Percentiles rank a stretch among this genome's conserved stretches.
These are phyloP conservation scores for Hetaerina titia DNA, from an alignment of 2,888 invertebrate genomes.

Conservation along the genomic window DNA sequence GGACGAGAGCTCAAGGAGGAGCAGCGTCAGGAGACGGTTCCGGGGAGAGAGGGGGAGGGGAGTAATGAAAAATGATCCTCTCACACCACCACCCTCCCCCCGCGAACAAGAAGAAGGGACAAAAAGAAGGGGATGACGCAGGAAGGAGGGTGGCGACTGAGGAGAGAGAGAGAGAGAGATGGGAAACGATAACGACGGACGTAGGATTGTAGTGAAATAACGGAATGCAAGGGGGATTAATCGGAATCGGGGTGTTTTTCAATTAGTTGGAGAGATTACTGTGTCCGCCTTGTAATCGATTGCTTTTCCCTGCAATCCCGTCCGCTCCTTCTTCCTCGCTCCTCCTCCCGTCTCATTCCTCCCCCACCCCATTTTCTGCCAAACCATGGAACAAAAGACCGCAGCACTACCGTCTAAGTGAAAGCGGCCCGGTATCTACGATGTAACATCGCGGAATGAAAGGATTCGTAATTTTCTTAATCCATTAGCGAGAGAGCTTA, in stretches of 20 bases:
- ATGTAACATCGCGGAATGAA: background rate
- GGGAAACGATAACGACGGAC: background rate
- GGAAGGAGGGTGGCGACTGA: background rate
- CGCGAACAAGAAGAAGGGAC: no score
- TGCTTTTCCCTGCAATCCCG: background rate
- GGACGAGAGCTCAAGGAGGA: background rate
- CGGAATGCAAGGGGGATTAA: constrained; percentile 41
- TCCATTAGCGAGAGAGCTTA: constrained; percentile 19
- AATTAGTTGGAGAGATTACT: constrained; percentile 48
- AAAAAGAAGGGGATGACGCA: background rate
- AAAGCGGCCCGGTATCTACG: background rate
- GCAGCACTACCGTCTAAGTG: constrained; percentile 13
- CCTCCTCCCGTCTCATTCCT: no score
- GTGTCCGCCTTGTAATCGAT: constrained; percentile 26
- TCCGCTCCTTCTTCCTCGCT: background rate
- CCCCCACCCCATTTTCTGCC: background rate
- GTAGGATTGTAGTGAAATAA: constrained; percentile 54
- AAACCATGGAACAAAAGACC: background rate
- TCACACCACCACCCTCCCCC: background rate
- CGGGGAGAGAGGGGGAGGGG: background rate
- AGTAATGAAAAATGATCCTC: background rate
- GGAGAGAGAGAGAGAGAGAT: background rate
- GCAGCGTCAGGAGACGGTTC: background rate
- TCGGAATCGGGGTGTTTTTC: constrained; percentile 54
- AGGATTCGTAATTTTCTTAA: constrained; percentile 25